phyloP scores from a whole-genome alignment of 2,113 vertebrate species.

The Columba livia region DNA sequence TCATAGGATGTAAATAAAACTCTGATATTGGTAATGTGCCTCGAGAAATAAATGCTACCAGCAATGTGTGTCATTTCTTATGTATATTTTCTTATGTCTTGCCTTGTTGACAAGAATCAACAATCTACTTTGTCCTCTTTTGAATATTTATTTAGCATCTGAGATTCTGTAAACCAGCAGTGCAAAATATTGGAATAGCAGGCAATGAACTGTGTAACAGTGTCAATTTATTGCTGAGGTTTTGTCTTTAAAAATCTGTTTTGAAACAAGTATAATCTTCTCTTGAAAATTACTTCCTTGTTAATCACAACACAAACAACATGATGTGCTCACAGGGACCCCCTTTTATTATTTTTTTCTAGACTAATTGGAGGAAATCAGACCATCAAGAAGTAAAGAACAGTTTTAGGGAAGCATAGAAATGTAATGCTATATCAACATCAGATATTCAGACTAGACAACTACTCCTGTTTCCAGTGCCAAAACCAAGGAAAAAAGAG shows the following conservation, averaged over 20 bases:
- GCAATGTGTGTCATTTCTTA: neutral
- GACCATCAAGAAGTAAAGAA: neutral
- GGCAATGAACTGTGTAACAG: conserved; percentile 14
- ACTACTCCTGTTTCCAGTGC: neutral
- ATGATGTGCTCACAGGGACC: neutral
- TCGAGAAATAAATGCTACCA: neutral
- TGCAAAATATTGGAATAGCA: neutral
- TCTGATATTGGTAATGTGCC: neutral
- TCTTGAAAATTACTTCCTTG: neutral
- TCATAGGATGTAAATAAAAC: conserved; percentile 29
- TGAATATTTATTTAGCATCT: neutral
- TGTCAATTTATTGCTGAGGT: neutral
- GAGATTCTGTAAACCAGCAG: neutral
- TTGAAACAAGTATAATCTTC: neutral
- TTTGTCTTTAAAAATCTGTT: conserved; percentile 41
- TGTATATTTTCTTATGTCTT: neutral
- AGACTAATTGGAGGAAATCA: neutral
- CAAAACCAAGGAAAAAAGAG: neutral
- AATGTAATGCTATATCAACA: neutral
- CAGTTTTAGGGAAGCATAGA: neutral
- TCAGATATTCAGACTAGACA: neutral
- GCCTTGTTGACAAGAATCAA: conserved; percentile 20
- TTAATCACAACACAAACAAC: neutral
- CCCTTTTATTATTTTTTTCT: neutral
- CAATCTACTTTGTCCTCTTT: neutral